Percentiles rank a stretch among this genome's conserved stretches.
phyloP scores from a whole-genome alignment of 2,888 invertebrate species.

The Andrena bicolor region DNA sequence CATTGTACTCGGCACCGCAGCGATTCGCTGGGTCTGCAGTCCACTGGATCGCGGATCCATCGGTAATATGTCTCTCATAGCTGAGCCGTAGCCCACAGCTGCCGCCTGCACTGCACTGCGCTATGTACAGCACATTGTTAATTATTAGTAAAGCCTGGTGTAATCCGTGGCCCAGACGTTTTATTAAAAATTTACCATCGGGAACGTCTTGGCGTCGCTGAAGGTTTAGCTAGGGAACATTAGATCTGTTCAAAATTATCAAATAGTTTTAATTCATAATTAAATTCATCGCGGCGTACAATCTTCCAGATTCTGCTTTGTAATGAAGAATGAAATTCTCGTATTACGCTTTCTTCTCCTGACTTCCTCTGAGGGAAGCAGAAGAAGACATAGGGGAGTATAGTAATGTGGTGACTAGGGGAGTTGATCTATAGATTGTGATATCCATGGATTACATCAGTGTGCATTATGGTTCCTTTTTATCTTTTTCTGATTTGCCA shows the following conservation, averaged over 20 bases:
- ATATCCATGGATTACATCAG: conserved; percentile 77
- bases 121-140: conserved; percentile 83
- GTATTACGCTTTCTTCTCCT: neutral
- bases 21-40: conserved; percentile 77
- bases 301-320: neutral
- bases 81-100: conserved; percentile 84
- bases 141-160: conserved; percentile 78
- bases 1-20: conserved; percentile 71
- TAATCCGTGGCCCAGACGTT: conserved; percentile 74
- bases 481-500: conserved; percentile 79
- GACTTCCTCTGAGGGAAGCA: neutral
- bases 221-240: too few species aligned
- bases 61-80: conserved; percentile 78
- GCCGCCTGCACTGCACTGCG: conserved; percentile 84
- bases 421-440: neutral
- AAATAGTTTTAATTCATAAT: too few species aligned
- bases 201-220: neutral
- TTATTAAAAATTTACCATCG: neutral
- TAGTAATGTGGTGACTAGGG: neutral
- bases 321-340: neutral
- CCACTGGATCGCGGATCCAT: conserved; percentile 77
- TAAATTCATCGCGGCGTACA: too few species aligned
- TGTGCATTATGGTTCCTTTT: conserved; percentile 78
- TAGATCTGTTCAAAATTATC: too few species aligned
- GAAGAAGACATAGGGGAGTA: neutral